Evolutionary conservation across 2,797 vertebrate genomes (phyloP).

Genomic region (Steatocranus sp.): DNA sequence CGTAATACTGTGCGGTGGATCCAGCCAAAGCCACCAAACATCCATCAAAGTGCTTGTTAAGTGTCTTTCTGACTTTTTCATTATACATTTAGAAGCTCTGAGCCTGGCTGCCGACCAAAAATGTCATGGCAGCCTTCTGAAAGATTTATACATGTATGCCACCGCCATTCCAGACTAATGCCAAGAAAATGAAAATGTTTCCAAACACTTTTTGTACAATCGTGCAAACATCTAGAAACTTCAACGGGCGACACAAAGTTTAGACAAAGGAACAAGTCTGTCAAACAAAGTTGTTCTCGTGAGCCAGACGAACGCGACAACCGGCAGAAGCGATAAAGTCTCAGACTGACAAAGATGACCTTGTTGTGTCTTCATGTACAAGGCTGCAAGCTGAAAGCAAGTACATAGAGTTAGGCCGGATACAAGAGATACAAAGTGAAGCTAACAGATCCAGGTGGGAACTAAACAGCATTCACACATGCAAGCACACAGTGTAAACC

Average conservation of each 20-base stretch:
- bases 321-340: conserved; percentile 3
- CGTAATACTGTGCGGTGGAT: conserved; percentile 51
- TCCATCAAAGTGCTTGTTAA: conserved; percentile 67
- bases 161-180: conserved; percentile 5
- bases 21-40: conserved; percentile 57
- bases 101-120: conserved; percentile 44
- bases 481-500: conserved; percentile 9
- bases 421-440: not conserved
- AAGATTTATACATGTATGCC: conserved; percentile 50
- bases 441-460: not conserved
- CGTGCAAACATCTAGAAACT: not conserved
- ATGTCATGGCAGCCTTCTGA: conserved; percentile 47
- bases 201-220: not conserved
- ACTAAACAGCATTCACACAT: conserved; percentile 2
- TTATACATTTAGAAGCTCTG: conserved; percentile 51
- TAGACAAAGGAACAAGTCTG: not conserved
- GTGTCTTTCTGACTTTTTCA: conserved; percentile 62
- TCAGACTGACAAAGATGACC: conserved; percentile 4
- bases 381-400: not conserved
- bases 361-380: not conserved
- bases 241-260: not conserved
- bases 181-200: conserved; percentile 31
- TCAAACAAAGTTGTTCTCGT: not conserved
- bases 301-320: not conserved
- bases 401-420: not conserved